A percentile compares a stretch with the other conserved stretches of the same genome.
Conservation (phyloP, 2,113 vertebrate species). For the Laticauda colubrina region DNA sequence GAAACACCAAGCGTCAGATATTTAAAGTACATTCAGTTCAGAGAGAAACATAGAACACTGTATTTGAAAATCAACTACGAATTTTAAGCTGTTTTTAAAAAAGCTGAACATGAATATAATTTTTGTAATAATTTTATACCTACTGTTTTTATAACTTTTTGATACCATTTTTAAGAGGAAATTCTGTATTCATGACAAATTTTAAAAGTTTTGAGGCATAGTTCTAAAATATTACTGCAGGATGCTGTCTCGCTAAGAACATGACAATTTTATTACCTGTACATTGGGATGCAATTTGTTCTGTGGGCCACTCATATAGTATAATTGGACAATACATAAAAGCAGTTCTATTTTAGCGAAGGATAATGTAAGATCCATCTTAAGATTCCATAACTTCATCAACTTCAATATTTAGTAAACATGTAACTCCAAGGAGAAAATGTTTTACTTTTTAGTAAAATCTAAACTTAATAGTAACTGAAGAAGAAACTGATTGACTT, state of each 20-base stretch:
- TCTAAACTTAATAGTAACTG: background rate
- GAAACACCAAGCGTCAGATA: background rate
- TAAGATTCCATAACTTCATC: background rate
- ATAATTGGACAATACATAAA: background rate
- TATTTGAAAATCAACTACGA: background rate
- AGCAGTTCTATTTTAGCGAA: background rate
- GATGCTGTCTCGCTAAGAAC: too few relatives aligned
- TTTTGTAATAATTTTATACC: background rate
- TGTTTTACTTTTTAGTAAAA: background rate
- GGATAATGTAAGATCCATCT: background rate
- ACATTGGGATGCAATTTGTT: background rate
- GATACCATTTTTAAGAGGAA: background rate
- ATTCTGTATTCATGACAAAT: background rate
- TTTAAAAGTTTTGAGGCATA: background rate
- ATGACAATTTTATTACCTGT: background rate
- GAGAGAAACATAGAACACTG: background rate
- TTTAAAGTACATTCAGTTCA: background rate
- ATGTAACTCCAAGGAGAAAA: fast-evolving
- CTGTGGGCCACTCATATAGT: background rate
- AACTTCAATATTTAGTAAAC: background rate
- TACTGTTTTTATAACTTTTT: background rate
- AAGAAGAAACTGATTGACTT: fast-evolving
- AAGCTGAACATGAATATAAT: background rate
- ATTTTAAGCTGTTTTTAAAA: background rate
- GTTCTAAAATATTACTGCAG: background rate